Conservation (phyloP, 2,888 invertebrate genomes). For the Polydrusus pterygomalis region DNA sequence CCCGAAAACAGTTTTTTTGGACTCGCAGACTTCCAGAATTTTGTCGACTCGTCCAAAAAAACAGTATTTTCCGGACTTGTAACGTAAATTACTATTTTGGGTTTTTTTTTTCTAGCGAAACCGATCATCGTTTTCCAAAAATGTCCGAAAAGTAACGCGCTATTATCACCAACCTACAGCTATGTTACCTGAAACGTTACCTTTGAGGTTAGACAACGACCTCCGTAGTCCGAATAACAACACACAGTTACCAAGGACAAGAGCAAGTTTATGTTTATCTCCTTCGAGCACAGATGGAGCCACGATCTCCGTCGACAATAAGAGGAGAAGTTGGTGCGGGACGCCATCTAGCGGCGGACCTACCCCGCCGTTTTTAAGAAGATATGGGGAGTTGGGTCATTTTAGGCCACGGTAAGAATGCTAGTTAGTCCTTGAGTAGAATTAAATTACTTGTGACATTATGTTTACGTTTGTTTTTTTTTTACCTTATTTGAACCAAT, state of each 20-base stretch:
- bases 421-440: slow-evolving; percentile 2
- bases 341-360: slow-evolving; percentile 64
- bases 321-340: slow-evolving; percentile 70
- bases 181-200: slow-evolving; percentile 67
- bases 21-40: too few species aligned
- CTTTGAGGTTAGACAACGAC: slow-evolving; percentile 65
- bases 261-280: slow-evolving; percentile 69
- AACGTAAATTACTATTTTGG: neutral
- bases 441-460: neutral
- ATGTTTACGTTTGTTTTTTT: too few species aligned
- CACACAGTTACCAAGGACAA: slow-evolving; percentile 67
- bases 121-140: slow-evolving; percentile 1
- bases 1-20: too few species aligned
- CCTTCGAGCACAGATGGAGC: slow-evolving; percentile 65
- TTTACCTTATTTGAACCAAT: too few species aligned
- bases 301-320: slow-evolving; percentile 65
- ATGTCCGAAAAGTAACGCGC: slow-evolving; percentile 23
- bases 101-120: slow-evolving; percentile 18
- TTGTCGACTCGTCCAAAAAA: too few species aligned
- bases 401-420: slow-evolving; percentile 69
- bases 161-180: slow-evolving; percentile 14
- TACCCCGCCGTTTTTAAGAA: slow-evolving; percentile 60
- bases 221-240: slow-evolving; percentile 71
- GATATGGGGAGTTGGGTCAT: slow-evolving; percentile 70
- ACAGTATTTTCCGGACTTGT: too few species aligned